These are phyloP conservation scores for Sylvia borin DNA, from an alignment of 2,797 vertebrate species.

Conservation along the genomic window DNA sequence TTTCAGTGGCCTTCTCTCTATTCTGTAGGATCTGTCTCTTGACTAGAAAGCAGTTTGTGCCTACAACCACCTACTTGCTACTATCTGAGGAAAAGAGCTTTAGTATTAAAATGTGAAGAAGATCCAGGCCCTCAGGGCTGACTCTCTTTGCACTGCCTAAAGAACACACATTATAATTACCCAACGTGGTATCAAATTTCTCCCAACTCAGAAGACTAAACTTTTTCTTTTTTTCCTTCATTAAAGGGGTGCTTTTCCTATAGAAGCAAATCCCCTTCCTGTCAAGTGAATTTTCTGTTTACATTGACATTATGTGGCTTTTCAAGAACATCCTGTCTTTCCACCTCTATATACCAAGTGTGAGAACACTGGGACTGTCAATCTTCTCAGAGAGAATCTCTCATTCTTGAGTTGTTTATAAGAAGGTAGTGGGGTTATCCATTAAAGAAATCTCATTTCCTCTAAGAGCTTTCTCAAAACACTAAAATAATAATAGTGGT, in stretches of 20 bases:
- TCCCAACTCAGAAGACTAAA: background rate
- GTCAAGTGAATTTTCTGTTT: background rate
- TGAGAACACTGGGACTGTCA: background rate
- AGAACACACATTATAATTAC: background rate
- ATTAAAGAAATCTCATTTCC: background rate
- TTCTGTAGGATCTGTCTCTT: background rate
- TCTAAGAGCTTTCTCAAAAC: background rate
- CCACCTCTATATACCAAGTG: background rate
- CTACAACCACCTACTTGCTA: background rate
- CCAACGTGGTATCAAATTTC: background rate
- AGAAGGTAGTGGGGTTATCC: background rate
- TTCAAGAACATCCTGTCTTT: background rate
- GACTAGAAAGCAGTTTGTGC: background rate
- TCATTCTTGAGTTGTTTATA: background rate
- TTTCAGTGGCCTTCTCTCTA: background rate
- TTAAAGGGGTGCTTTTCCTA: background rate
- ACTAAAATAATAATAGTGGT: background rate
- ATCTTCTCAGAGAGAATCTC: background rate
- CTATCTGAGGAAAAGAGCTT: background rate
- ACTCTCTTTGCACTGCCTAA: background rate
- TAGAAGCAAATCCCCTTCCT: background rate
- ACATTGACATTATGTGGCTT: background rate
- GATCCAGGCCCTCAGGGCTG: background rate
- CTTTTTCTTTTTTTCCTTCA: accelerated
- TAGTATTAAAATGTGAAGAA: background rate